These are phyloP conservation scores for Sisor rabdophorus DNA, from an alignment of 2,113 vertebrate species.

Conservation along the genomic window DNA sequence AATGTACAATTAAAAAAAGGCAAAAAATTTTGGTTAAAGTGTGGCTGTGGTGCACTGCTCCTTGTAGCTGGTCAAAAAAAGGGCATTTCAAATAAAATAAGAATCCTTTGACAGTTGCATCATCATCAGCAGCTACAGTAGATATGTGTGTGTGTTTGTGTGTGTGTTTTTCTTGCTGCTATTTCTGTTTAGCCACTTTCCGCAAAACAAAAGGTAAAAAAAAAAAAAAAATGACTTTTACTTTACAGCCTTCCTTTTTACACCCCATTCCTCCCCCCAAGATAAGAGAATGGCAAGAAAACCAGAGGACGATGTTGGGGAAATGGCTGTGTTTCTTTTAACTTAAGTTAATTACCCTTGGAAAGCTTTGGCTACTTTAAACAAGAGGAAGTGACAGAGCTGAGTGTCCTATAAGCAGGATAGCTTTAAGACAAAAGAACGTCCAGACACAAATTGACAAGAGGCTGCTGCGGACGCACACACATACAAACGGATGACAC, in stretches of 20 bases:
- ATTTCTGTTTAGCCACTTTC: conserved; percentile 59
- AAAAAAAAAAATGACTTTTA: conserved; percentile 66
- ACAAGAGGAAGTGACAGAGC: conserved; percentile 75
- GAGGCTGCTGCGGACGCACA: conserved; percentile 36
- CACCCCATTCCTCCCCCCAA: conserved; percentile 63
- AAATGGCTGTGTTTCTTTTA: conserved; percentile 76
- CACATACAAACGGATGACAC: conserved; percentile 30
- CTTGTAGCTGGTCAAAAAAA: conserved; percentile 52
- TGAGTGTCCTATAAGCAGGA: conserved; percentile 72
- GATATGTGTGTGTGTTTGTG: conserved; percentile 42
- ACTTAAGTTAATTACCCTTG: conserved; percentile 88
- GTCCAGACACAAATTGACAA: conserved; percentile 57
- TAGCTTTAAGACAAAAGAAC: conserved; percentile 55
- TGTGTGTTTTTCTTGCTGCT: background rate
- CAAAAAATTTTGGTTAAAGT: conserved; percentile 28
- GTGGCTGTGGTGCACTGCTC: conserved; percentile 45
- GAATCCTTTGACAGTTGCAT: conserved; percentile 49
- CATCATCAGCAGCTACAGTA: conserved; percentile 47
- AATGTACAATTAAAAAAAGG: background rate
- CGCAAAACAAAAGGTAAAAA: conserved; percentile 67
- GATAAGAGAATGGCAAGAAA: conserved; percentile 69
- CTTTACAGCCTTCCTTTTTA: conserved; percentile 37
- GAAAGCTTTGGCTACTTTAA: conserved; percentile 80
- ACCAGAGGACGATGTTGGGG: background rate
- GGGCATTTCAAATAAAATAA: conserved; percentile 45